Evolutionary conservation across 1,140 invertebrate genomes (phyloP).

Genomic region (Drosophila saltans): DNA sequence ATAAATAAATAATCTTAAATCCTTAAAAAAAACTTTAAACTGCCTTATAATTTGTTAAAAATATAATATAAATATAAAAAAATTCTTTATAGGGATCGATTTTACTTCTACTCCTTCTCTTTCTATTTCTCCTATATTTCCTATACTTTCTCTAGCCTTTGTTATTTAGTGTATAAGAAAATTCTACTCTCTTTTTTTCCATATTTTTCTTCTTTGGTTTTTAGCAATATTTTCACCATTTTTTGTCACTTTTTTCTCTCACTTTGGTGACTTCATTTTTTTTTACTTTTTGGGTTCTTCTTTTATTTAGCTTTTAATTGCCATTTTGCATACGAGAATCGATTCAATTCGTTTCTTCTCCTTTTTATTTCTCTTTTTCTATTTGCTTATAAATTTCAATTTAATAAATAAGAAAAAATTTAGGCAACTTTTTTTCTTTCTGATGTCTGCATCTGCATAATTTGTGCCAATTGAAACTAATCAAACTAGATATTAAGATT

Average conservation of each 20-base stretch:
- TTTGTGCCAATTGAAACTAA: conserved; percentile 51
- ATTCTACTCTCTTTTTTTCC: not conserved
- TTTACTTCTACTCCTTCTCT: too few relatives aligned
- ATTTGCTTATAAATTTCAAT: conserved; percentile 59
- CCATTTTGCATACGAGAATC: conserved; percentile 44
- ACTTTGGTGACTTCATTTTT: conserved; percentile 11
- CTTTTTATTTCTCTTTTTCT: conserved; percentile 41
- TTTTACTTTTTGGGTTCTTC: conserved; percentile 14
- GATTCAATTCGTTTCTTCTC: conserved; percentile 35
- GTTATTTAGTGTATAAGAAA: too few relatives aligned
- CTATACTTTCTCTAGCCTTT: too few relatives aligned
- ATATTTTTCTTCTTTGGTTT: not conserved
- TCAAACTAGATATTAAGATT: conserved; percentile 38
- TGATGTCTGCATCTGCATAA: conserved; percentile 13
- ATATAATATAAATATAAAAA: too few relatives aligned
- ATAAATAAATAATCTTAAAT: too few relatives aligned
- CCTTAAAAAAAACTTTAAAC: too few relatives aligned
- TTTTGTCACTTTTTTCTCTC: not conserved
- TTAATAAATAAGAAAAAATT: conserved; percentile 20
- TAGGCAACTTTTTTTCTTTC: conserved; percentile 4
- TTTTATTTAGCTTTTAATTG: conserved; percentile 29
- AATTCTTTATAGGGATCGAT: too few relatives aligned
- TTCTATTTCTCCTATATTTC: too few relatives aligned
- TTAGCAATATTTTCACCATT: not conserved
- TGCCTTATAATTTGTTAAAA: too few relatives aligned